Conservation (phyloP, 2,113 vertebrate species). For the Leptosomus discolor region DNA sequence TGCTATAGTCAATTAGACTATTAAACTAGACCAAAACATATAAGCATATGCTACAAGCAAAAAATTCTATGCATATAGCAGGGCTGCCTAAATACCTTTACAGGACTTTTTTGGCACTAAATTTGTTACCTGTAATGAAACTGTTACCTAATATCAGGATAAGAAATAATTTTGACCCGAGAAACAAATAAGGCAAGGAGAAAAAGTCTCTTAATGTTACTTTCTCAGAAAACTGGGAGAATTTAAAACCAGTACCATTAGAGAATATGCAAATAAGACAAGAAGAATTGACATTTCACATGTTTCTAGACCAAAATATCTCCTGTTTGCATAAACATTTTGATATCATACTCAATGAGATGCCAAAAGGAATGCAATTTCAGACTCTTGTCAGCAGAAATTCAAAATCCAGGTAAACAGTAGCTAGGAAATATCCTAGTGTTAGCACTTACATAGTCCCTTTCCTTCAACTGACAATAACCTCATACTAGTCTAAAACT, state of each 20-base stretch:
- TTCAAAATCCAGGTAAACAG: neutral
- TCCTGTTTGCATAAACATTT: neutral
- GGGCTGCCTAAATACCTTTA: neutral
- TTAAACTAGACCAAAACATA: neutral
- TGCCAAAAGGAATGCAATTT: neutral
- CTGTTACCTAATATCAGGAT: neutral
- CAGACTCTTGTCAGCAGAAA: neutral
- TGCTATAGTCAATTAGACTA: neutral
- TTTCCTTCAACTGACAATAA: neutral
- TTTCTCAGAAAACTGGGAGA: neutral
- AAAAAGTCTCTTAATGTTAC: neutral
- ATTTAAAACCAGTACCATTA: neutral
- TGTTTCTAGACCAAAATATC: neutral
- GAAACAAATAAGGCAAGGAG: neutral
- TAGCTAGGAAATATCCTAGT: neutral
- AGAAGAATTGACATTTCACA: neutral
- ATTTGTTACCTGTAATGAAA: neutral
- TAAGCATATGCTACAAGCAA: neutral
- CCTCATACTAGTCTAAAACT: neutral
- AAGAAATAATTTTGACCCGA: neutral
- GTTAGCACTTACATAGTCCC: neutral
- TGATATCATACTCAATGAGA: neutral
- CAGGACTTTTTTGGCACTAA: neutral
- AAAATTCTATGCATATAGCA: neutral
- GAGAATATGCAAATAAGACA: neutral